Evolutionary conservation across 2,888 invertebrate species (phyloP).

Genomic region (Brachyopa scutellaris): DNA sequence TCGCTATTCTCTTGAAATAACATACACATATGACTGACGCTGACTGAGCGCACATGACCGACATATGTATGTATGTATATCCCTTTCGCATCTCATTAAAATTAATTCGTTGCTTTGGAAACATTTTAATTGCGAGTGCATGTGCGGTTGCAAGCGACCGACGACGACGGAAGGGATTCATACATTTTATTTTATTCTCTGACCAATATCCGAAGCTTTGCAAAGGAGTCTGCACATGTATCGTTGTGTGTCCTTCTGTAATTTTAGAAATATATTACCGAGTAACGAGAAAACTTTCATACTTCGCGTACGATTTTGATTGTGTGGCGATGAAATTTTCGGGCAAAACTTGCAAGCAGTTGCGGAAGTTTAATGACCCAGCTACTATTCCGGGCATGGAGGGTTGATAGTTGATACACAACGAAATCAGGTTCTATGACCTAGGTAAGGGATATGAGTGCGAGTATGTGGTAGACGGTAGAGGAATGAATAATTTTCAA

Average conservation of each 20-base stretch:
- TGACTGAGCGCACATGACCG: neutral
- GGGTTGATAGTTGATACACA: conserved; percentile 31
- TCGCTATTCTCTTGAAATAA: conserved; percentile 18
- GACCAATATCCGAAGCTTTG: conserved; percentile 49
- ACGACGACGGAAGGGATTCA: conserved; percentile 7
- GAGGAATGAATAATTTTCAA: too few relatives aligned
- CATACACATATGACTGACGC: neutral
- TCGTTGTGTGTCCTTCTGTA: neutral
- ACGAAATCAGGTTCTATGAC: conserved; percentile 15
- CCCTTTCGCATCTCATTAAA: conserved; percentile 54
- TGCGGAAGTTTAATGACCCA: conserved; percentile 60
- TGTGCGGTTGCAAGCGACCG: conserved; percentile 4
- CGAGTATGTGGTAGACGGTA: neutral
- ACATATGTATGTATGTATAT: too few relatives aligned
- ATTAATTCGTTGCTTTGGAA: conserved; percentile 60
- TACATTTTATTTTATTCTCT: conserved; percentile 29
- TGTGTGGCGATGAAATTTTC: conserved; percentile 30
- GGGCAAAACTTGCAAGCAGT: conserved; percentile 5
- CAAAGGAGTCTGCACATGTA: conserved; percentile 8
- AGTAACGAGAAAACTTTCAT: conserved; percentile 62
- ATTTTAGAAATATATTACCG: conserved; percentile 11
- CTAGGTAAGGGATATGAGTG: neutral
- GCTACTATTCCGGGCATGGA: conserved; percentile 32
- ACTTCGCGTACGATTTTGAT: conserved; percentile 17
- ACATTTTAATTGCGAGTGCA: conserved; percentile 62